Conservation (phyloP, 2,888 invertebrate genomes). For the Frankliniella fusca region DNA sequence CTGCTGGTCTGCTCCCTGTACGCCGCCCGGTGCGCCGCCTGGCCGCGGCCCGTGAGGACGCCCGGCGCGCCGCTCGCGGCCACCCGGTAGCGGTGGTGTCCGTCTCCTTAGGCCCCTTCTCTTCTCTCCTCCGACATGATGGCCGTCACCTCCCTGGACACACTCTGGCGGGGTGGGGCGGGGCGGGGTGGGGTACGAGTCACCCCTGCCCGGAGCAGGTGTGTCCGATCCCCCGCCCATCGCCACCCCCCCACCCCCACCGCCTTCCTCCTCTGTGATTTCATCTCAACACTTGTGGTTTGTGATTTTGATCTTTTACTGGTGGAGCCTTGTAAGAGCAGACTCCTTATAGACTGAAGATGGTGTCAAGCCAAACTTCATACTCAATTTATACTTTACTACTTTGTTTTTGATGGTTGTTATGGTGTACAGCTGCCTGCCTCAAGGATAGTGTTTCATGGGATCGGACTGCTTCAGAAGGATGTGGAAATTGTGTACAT, state of each 20-base stretch:
- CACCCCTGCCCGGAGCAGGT: not conserved
- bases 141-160: not conserved
- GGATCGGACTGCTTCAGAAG: not conserved
- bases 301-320: too few relatives aligned
- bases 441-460: not conserved
- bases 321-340: not conserved
- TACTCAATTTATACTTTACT: not conserved
- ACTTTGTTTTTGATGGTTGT: not conserved
- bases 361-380: not conserved
- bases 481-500: not conserved
- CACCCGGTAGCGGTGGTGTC: not conserved
- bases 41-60: constrained; percentile 1
- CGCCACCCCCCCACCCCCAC: not conserved
- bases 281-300: too few relatives aligned
- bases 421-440: not conserved
- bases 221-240: not conserved
- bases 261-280: too few relatives aligned
- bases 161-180: not conserved
- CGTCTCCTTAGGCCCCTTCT: not conserved
- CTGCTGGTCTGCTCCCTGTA: not conserved
- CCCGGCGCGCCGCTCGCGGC: not conserved
- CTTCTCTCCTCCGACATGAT: not conserved
- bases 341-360: not conserved
- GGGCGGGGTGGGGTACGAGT: not conserved
- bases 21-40: not conserved